Evolutionary conservation across 2,888 invertebrate genomes (phyloP).

Genomic region (Cremastobaeus sp.): DNA sequence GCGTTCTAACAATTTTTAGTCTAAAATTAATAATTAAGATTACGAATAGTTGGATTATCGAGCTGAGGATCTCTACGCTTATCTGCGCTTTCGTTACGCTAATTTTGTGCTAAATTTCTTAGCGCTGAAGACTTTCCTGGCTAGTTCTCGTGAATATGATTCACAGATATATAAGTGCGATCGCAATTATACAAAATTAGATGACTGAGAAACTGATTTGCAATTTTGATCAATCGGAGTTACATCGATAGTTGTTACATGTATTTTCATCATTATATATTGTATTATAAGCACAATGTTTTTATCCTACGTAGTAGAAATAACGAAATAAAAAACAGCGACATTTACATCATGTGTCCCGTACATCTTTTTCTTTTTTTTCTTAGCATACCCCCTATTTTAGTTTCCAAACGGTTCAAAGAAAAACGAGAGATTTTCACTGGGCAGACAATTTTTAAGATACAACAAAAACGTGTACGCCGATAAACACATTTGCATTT

Average conservation of each 20-base stretch:
- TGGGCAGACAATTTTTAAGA: constrained; percentile 30
- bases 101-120: constrained; percentile 52
- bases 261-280: constrained; percentile 44
- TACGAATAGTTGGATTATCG: constrained; percentile 61
- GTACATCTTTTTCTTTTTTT: constrained; percentile 37
- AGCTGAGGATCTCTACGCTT: constrained; percentile 66
- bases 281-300: constrained; percentile 36
- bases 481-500: no score
- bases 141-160: constrained; percentile 65
- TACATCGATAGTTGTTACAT: no score
- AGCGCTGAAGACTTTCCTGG: constrained; percentile 72
- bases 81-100: constrained; percentile 53
- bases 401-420: constrained; percentile 36
- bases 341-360: constrained; percentile 16
- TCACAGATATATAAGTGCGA: constrained; percentile 55
- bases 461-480: no score
- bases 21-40: constrained; percentile 71
- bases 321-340: constrained; percentile 32
- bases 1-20: constrained; percentile 69
- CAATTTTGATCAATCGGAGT: no score
- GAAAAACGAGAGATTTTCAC: constrained; percentile 35
- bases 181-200: constrained; percentile 64
- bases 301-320: constrained; percentile 36
- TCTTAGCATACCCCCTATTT: constrained; percentile 61
- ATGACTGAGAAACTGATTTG: constrained; percentile 43